Evolutionary conservation across 1,140 invertebrate species (phyloP), one percentile per base, ranked within the genome.

Genomic region (Bombyx mandarina): DNA sequence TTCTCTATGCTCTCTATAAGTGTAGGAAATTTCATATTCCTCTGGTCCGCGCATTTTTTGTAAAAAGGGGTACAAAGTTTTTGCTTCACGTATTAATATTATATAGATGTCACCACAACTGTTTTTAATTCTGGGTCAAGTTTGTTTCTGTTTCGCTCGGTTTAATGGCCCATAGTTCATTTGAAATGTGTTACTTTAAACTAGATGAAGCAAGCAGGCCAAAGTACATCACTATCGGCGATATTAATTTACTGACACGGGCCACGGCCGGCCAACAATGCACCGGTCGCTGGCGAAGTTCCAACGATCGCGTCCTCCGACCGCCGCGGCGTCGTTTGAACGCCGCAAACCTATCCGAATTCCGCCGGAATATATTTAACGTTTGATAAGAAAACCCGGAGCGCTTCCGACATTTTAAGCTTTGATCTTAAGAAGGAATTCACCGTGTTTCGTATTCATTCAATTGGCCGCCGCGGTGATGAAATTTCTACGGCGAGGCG

Each of bases 201-300:
- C 43, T 9, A 54, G 53, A 53, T 48, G 61, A 49, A 61, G 62
- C 47, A 58, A 62, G 59, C 55, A 58, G 60, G 61, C 63, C 65
- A 64, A 53, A 52, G 61, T 66, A 49, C 60, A 60, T 55, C 60
- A 66, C 60, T 66, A 71, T 71, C 62, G 66, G 58, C 65, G 67
- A 75, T 82, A 79, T 82, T 82, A 82, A 82, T 78, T 82, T 72
- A 78, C 69, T 75, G 68, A 74, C 73, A 71, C 67, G 65, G 62
- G 61, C 54, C 73, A 71, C 67, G 65, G 62, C 63, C 54, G 59
- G 54, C 65, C 65, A 63, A 71, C 69, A 71, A 68, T 72, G 62
- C 72, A 69, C 65, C 67, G 63, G 61, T 60, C 56, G 62, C 63
- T 77, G 75, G 75, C 72, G 67, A 68, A 62, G 65, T 65, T 70